These are phyloP conservation scores for Drosophila nr. perissopoda DNA, from an alignment of 2,888 invertebrate species.

Conservation along the genomic window DNA sequence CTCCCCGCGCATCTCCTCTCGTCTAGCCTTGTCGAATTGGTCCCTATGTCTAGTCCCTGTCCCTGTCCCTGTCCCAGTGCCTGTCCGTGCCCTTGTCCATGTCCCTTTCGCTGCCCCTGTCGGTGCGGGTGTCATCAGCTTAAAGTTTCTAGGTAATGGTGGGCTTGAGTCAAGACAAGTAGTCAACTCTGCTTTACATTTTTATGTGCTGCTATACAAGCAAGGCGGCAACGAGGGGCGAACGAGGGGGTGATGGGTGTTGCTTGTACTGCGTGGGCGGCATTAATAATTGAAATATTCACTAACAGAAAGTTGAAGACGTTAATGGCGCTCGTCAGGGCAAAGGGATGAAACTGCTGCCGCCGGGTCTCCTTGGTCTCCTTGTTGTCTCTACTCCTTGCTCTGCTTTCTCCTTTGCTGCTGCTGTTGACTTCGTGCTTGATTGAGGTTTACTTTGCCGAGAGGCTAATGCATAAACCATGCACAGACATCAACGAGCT, in stretches of 20 bases:
- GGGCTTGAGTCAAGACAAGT: conserved; percentile 29
- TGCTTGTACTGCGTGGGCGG: conserved; percentile 49
- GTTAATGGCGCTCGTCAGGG: conserved; percentile 75
- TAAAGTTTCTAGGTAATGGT: conserved; percentile 55
- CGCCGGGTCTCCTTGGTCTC: conserved; percentile 30
- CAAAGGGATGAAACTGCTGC: conserved; percentile 52
- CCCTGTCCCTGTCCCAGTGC: conserved; percentile 4
- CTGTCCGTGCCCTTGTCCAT: conserved; percentile 1
- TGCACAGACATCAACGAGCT: conserved; percentile 76
- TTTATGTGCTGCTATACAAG: conserved; percentile 62
- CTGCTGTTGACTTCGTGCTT: conserved; percentile 64
- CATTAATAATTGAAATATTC: conserved; percentile 82
- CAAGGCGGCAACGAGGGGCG: conserved; percentile 9
- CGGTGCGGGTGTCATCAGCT: conserved; percentile 58
- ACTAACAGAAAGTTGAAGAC: conserved; percentile 82
- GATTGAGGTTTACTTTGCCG: conserved; percentile 77
- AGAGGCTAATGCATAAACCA: conserved; percentile 78
- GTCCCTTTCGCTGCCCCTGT: conserved; percentile 4
- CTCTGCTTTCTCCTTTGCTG: conserved; percentile 26
- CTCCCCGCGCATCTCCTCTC: background rate
- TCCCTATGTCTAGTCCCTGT: background rate
- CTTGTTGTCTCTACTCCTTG: background rate
- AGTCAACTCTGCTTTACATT: conserved; percentile 69
- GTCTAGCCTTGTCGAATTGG: background rate
- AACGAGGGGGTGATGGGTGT: background rate